phyloP scores from a whole-genome alignment of 92 coral and sea anemone species.

The Zoanthus gigantus region DNA sequence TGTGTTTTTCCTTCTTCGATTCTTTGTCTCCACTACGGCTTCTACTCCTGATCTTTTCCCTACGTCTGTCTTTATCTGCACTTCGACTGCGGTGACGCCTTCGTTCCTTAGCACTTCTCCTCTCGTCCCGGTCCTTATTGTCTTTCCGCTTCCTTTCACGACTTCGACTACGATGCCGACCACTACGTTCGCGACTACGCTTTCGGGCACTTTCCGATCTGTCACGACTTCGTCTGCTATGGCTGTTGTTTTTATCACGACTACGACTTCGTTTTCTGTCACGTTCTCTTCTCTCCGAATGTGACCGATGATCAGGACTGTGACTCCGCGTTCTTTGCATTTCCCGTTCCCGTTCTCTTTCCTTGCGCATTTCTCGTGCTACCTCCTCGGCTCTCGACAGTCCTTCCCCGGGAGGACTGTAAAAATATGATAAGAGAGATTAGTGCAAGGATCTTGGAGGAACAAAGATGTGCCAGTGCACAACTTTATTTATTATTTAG shows the following conservation, averaged over 20 bases:
- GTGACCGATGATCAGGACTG: conserved; percentile 72
- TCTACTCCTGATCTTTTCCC: conserved; percentile 61
- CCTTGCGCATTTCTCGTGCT: conserved; percentile 37
- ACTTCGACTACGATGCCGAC: conserved; percentile 60
- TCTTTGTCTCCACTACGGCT: conserved; percentile 77
- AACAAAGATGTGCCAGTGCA: background rate
- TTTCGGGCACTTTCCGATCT: conserved; percentile 66
- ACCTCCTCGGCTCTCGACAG: conserved; percentile 37
- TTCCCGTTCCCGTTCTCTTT: conserved; percentile 56
- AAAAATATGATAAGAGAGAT: background rate
- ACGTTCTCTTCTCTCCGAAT: conserved; percentile 58
- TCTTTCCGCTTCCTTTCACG: conserved; percentile 33
- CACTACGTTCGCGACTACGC: conserved; percentile 69
- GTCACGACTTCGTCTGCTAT: conserved; percentile 55
- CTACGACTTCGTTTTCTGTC: conserved; percentile 75
- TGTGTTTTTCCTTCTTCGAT: conserved; percentile 14
- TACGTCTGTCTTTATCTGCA: conserved; percentile 56
- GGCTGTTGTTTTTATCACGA: conserved; percentile 49
- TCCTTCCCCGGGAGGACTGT: conserved; percentile 44
- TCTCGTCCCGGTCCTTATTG: background rate
- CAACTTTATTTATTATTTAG: no score
- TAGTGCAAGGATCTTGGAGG: background rate
- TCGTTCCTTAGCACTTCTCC: background rate
- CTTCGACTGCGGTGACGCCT: conserved; percentile 36
- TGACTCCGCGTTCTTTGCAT: conserved; percentile 63